Conservation (phyloP, 1,140 invertebrate genomes). For the Acromyrmex charruanus region DNA sequence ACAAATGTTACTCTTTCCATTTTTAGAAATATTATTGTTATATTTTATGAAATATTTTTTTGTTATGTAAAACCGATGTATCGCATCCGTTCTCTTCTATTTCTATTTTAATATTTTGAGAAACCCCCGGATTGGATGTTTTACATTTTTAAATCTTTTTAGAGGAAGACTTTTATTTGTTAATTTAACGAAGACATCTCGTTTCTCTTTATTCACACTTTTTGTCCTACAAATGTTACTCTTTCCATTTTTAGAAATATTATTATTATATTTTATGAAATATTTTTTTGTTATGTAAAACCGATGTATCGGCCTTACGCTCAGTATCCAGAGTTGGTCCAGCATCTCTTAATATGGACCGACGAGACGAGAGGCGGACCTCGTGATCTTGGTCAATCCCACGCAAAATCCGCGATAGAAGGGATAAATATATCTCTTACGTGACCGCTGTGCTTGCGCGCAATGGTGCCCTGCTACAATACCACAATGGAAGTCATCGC, state of each 20-base stretch:
- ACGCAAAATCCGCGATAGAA: slow-evolving; percentile 63
- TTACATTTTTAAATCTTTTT: not conserved
- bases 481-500: not conserved
- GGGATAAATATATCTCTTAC: slow-evolving; percentile 65
- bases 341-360: slow-evolving; percentile 65
- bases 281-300: slow-evolving; percentile 19
- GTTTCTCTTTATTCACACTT: not conserved
- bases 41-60: not conserved
- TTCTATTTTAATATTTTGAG: not conserved
- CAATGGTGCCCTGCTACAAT: slow-evolving; percentile 20
- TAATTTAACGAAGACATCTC: not conserved
- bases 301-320: slow-evolving; percentile 23
- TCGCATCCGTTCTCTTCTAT: not conserved
- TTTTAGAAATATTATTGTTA: not conserved
- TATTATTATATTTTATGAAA: not conserved
- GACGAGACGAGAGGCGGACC: slow-evolving; percentile 20
- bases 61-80: slow-evolving; percentile 30
- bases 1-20: not conserved
- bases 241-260: not conserved
- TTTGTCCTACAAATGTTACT: not conserved
- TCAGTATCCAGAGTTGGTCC: not conserved
- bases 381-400: slow-evolving; percentile 64
- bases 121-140: too few species aligned
- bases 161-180: not conserved
- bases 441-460: slow-evolving; percentile 38